Evolutionary conservation across 2,888 invertebrate species (phyloP).

Genomic region (Odontothrips loti): DNA sequence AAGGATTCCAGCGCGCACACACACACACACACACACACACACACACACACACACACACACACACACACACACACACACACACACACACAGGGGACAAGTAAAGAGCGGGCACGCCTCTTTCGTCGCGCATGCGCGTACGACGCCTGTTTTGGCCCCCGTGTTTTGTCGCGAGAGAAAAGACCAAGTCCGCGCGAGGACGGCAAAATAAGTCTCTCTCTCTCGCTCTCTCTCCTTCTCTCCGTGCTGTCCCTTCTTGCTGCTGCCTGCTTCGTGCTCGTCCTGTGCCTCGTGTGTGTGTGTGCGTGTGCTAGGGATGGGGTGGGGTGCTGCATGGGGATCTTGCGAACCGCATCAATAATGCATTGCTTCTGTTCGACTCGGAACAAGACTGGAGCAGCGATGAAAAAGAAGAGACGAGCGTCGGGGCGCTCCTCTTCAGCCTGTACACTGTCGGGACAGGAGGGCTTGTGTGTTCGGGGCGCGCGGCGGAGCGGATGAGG

Average conservation of each 20-base stretch:
- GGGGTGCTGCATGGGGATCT: slow-evolving; percentile 11
- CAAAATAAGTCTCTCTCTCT: not conserved
- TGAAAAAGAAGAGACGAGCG: slow-evolving; percentile 15
- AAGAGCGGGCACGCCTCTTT: too few relatives aligned
- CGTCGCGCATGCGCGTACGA: not conserved
- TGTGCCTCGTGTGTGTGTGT: not conserved
- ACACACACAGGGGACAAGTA: too few relatives aligned
- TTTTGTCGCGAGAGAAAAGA: not conserved
- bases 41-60: too few relatives aligned
- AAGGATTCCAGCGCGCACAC: too few relatives aligned
- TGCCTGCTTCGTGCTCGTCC: not conserved
- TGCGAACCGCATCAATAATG: slow-evolving; percentile 20
- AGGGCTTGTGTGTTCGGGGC: not conserved
- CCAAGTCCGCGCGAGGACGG: not conserved
- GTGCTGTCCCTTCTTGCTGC: not conserved
- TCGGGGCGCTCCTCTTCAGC: slow-evolving; percentile 1
- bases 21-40: too few relatives aligned
- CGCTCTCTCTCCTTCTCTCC: not conserved
- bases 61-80: too few relatives aligned
- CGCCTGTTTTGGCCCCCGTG: not conserved
- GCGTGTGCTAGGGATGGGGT: not conserved
- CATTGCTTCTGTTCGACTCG: slow-evolving; percentile 21
- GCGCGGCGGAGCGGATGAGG: not conserved
- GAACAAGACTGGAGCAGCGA: slow-evolving; percentile 7
- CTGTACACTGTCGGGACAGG: too few relatives aligned